Evolutionary conservation across 2,888 invertebrate species (phyloP), one percentile per base, ranked within the genome.

Genomic region (Eumacrocentrus americanus): DNA sequence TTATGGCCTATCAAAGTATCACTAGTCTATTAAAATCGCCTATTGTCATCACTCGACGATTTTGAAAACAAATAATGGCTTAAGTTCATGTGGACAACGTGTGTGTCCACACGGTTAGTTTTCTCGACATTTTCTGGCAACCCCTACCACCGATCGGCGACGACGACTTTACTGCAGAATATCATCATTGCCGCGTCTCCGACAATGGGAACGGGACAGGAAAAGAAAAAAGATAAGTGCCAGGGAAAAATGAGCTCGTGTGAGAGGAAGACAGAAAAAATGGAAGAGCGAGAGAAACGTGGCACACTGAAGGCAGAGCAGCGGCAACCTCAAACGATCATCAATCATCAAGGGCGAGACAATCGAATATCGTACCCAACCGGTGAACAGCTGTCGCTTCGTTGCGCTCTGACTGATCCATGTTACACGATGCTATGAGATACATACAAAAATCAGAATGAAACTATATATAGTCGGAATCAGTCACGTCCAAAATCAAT

Each of bases 351-450:
- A 76, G 75, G 73, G 75, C 80, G 80, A 80, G 80, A 80, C 85
- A 85, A 85, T 85, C 84, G 84, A 83, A 82, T 81, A 79, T 82
- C 81, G 72, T 73, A 72, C 73, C 75, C 75, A 73, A 76, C 73
- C 78, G 76, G 75, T 68, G 82, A 84, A 83, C 85, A 85, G 84
- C 84, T 85, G 85, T 84, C 84, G 84, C 83, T 82, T 76, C 81
- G 72, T 72, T 77, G 70, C 71, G 74, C 71, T 70, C 73, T 66
- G 72, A 70, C 70, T 72, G 71, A 70, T 67, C 67, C 75, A 69
- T 64, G 72, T 72, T 74, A 72, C 71, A 72, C 73, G 71, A 70
- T 76, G 72, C 71, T 59, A 67, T 56, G 65, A 67, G 57, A 63
- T 40, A 58, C 50, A 59, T 42, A 63, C 55, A 35, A 63, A 63